A percentile compares a stretch with the other conserved stretches of the same genome.
phyloP scores from a whole-genome alignment of 2,797 vertebrate species.

The Darevskia nairensis region DNA sequence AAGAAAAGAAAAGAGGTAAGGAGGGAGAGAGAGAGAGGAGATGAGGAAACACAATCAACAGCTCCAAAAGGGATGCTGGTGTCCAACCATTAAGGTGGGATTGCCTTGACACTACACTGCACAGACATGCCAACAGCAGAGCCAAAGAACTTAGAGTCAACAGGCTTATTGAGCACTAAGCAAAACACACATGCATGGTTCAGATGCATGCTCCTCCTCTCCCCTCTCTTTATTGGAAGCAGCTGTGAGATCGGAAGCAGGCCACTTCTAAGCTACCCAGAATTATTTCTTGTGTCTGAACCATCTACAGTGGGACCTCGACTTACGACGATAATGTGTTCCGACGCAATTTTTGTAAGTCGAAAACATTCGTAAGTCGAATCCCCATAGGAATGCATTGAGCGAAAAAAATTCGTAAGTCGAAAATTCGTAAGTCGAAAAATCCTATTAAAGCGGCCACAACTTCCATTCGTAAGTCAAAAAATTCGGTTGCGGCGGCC shows the following conservation, averaged over 20 bases:
- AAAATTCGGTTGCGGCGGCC: too few relatives aligned
- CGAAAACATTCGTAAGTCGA: too few relatives aligned
- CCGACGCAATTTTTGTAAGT: too few relatives aligned
- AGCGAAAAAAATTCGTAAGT: too few relatives aligned
- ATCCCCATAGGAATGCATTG: too few relatives aligned
- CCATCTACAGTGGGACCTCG: too few relatives aligned
- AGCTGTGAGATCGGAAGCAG: not conserved
- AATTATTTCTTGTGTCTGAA: not conserved
- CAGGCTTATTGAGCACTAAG: not conserved
- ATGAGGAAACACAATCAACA: not conserved
- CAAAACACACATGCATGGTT: not conserved
- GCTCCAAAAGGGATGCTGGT: not conserved
- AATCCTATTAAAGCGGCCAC: too few relatives aligned
- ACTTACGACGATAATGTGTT: too few relatives aligned
- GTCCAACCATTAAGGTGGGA: not conserved
- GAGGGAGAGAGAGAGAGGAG: accelerated
- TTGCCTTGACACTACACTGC: not conserved
- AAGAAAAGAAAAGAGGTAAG: not conserved
- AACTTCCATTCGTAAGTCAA: too few relatives aligned
- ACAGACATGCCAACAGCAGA: not conserved
- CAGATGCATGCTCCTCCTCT: not conserved
- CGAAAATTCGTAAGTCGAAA: too few relatives aligned
- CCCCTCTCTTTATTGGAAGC: not conserved
- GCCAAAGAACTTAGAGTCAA: not conserved
- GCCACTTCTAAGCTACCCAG: not conserved